A percentile compares a stretch with the other conserved stretches of the same genome.
Evolutionary conservation across 1,140 invertebrate genomes (phyloP).

Genomic region (Agrilus planipennis): DNA sequence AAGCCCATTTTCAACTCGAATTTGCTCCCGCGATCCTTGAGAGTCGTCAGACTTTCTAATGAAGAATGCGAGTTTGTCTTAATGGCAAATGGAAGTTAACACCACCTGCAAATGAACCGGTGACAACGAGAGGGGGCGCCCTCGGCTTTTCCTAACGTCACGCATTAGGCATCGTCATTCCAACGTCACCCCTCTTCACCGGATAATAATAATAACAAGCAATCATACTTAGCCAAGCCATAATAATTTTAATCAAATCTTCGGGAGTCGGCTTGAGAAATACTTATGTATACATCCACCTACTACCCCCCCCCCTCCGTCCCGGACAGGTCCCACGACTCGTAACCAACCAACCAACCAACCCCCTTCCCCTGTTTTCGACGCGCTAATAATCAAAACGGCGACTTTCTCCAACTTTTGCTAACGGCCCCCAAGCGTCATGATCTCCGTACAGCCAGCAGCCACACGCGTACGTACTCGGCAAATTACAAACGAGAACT

Average conservation of each 20-base stretch:
- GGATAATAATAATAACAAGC: too few relatives aligned
- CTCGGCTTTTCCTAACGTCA: too few relatives aligned
- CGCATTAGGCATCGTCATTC: too few relatives aligned
- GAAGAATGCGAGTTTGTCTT: too few relatives aligned
- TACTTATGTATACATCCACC: background rate
- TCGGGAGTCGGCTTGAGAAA: background rate
- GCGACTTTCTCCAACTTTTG: constrained; percentile 24
- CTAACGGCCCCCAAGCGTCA: constrained; percentile 25
- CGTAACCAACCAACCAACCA: too few relatives aligned
- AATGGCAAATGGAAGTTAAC: too few relatives aligned
- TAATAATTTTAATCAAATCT: constrained; percentile 26
- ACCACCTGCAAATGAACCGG: too few relatives aligned
- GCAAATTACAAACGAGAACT: constrained; percentile 27
- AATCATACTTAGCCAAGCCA: constrained; percentile 21
- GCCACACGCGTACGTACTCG: constrained; percentile 26
- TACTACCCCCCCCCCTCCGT: background rate
- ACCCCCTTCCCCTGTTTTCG: constrained; percentile 16
- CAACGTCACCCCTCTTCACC: too few relatives aligned
- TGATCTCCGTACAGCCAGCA: constrained; percentile 19
- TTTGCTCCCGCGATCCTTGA: too few relatives aligned
- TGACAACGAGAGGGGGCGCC: too few relatives aligned
- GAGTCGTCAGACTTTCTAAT: too few relatives aligned
- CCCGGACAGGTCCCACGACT: constrained; percentile 1
- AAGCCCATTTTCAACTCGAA: too few relatives aligned
- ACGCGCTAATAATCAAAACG: constrained; percentile 23